A percentile compares a stretch with the other conserved stretches of the same genome.
Conservation (phyloP, 2,888 invertebrate genomes). For the Dysmachus trigonus region DNA sequence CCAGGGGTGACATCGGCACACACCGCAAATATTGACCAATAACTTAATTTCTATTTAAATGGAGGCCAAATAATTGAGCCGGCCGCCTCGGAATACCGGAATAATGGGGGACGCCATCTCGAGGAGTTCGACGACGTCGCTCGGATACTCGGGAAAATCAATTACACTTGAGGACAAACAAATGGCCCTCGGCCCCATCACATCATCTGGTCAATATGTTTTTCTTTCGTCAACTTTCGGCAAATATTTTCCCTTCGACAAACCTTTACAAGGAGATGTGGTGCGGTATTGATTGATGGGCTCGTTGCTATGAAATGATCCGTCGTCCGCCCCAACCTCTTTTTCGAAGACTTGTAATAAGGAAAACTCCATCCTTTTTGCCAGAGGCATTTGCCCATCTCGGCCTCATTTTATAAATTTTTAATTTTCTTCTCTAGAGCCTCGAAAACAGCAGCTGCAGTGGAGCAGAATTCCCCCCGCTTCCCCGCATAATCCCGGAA, state of each 20-base stretch:
- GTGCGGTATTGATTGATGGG: not conserved
- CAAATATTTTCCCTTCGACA: not conserved
- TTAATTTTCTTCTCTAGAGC: not conserved
- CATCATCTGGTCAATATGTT: conserved; percentile 24
- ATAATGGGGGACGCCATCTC: not conserved
- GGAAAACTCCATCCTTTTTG: not conserved
- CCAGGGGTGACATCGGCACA: not conserved
- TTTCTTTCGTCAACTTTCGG: not conserved
- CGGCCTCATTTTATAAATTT: not conserved
- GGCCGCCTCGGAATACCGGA: not conserved
- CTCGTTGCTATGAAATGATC: not conserved
- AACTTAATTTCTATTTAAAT: conserved; percentile 47
- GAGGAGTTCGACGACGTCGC: not conserved
- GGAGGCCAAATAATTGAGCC: conserved; percentile 40
- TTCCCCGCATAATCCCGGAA: not conserved
- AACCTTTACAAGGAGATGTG: not conserved
- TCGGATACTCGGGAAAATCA: conserved; percentile 25
- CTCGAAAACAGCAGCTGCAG: not conserved
- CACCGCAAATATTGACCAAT: conserved; percentile 44
- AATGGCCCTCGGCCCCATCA: conserved; percentile 6
- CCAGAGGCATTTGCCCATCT: not conserved
- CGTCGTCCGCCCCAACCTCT: not conserved
- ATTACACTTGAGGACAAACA: conserved; percentile 40
- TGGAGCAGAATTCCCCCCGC: not conserved
- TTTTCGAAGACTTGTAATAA: not conserved